phyloP scores from a whole-genome alignment of 2,888 invertebrate genomes.

The Nomada hirtipes region DNA sequence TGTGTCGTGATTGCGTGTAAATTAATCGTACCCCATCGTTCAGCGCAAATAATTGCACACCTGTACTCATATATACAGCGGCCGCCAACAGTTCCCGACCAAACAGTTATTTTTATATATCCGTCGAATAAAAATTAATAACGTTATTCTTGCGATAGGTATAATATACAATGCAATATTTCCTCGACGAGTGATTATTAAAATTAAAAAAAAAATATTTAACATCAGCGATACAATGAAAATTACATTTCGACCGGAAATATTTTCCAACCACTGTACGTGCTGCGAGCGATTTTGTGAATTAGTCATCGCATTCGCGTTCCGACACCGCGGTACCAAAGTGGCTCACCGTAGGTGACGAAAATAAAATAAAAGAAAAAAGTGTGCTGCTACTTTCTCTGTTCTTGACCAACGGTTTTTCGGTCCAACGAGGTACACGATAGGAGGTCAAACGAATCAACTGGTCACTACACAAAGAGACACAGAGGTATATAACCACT shows the following conservation, averaged over 20 bases:
- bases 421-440: slow-evolving; percentile 65
- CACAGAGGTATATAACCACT: slow-evolving; percentile 20
- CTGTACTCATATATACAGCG: not conserved
- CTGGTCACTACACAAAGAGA: slow-evolving; percentile 27
- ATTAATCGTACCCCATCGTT: slow-evolving; percentile 25
- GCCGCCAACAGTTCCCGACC: no score
- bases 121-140: no score
- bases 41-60: not conserved
- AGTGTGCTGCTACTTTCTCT: slow-evolving; percentile 79
- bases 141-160: no score
- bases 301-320: slow-evolving; percentile 36
- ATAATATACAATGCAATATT: no score
- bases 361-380: slow-evolving; percentile 49
- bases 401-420: slow-evolving; percentile 77
- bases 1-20: not conserved
- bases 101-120: no score
- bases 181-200: no score
- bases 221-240: not conserved
- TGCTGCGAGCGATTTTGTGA: not conserved
- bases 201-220: not conserved
- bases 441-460: slow-evolving; percentile 72
- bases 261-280: no score
- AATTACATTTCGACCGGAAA: no score
- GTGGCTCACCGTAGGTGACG: slow-evolving; percentile 55
- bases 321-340: slow-evolving; percentile 26